A percentile compares a stretch with the other conserved stretches of the same genome.
Evolutionary conservation across 2,113 vertebrate genomes (phyloP).

Genomic region (Apteryx owenii): DNA sequence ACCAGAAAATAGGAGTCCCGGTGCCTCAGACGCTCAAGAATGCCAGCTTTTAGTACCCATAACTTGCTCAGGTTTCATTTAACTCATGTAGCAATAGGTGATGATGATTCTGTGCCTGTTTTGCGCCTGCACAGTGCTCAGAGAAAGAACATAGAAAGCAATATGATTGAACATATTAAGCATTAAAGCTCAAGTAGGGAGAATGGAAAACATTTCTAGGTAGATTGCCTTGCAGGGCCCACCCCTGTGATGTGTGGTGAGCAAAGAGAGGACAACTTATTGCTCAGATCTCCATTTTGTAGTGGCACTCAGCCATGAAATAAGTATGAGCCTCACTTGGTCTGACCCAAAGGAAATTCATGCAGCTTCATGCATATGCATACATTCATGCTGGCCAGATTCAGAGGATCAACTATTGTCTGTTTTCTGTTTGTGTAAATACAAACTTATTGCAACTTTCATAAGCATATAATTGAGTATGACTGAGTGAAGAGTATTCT

Average conservation of each 20-base stretch:
- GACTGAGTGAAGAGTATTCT: not conserved
- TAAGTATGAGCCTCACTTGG: not conserved
- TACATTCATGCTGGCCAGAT: not conserved
- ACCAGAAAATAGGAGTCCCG: not conserved
- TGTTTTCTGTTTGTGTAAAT: not conserved
- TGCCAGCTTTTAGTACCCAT: not conserved
- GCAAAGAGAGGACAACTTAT: not conserved
- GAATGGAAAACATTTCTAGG: not conserved
- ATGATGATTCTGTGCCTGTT: not conserved
- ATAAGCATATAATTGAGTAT: not conserved
- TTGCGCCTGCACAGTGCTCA: not conserved
- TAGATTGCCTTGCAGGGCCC: not conserved
- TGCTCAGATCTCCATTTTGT: not conserved
- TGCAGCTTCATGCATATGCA: not conserved
- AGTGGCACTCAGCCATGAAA: not conserved
- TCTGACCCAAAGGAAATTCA: not conserved
- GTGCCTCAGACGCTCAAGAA: not conserved
- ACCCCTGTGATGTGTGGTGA: not conserved
- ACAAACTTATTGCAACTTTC: not conserved
- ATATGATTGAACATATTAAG: not conserved
- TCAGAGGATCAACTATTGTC: not conserved
- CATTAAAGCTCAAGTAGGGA: not conserved
- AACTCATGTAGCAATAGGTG: not conserved
- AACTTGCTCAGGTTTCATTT: not conserved
- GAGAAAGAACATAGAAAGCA: not conserved